Percentiles rank a stretch among this genome's conserved stretches.
These are phyloP conservation scores for Zoroaster sp. DNA, from an alignment of 53 echinoderm and acorn worm species.

Conservation along the genomic window DNA sequence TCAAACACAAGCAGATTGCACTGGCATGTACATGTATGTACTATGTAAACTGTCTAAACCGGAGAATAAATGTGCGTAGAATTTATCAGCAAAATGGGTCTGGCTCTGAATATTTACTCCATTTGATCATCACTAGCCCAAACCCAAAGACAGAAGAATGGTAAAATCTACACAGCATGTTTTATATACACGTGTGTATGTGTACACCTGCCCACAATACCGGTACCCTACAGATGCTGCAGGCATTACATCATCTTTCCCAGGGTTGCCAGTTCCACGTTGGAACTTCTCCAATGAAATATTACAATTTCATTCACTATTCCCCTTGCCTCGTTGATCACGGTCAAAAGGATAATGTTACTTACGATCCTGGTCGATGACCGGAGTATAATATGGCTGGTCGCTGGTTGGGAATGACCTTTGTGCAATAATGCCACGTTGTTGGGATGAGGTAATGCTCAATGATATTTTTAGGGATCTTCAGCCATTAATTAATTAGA, in stretches of 20 bases:
- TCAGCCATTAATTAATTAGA: slow-evolving; percentile 1
- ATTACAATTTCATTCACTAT: slow-evolving; percentile 23
- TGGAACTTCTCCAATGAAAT: slow-evolving; percentile 2
- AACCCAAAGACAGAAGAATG: not conserved
- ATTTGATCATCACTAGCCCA: not conserved
- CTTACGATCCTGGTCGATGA: not conserved
- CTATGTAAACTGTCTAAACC: not conserved
- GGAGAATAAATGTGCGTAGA: not conserved
- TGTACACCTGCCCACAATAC: no score
- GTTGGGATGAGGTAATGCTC: slow-evolving; percentile 35
- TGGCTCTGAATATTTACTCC: not conserved
- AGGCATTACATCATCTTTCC: slow-evolving; percentile 33
- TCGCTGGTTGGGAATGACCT: not conserved
- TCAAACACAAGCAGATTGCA: not conserved
- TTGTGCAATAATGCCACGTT: not conserved
- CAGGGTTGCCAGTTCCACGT: slow-evolving; percentile 34
- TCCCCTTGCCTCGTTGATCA: not conserved
- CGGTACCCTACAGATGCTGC: not conserved
- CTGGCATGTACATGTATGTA: no score
- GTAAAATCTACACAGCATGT: not conserved
- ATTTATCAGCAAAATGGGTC: not conserved
- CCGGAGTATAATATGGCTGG: no score
- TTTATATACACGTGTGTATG: not conserved
- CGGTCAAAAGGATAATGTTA: not conserved
- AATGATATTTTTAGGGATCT: slow-evolving; percentile 14